Conservation (phyloP, 2,113 vertebrate genomes). For the Pangasianodon gigas region DNA sequence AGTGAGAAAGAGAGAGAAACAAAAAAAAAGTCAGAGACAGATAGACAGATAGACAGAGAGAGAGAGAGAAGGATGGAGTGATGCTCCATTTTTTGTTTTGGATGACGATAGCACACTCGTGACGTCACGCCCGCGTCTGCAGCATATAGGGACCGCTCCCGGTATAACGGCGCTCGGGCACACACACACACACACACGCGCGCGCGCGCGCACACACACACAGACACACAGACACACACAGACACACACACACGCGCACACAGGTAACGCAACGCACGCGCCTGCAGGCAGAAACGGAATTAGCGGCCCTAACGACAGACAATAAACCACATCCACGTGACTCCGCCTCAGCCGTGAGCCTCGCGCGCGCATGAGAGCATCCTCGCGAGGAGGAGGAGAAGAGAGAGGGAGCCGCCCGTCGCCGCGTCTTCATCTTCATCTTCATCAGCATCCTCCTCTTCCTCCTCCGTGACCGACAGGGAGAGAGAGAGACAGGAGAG, state of each 20-base stretch:
- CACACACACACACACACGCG: not conserved
- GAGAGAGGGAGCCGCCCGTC: constrained; percentile 33
- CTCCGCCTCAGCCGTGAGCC: not conserved
- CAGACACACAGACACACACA: not conserved
- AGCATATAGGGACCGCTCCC: not conserved
- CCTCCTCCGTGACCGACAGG: constrained; percentile 20
- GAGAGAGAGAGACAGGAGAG: not conserved
- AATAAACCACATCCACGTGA: constrained; percentile 19
- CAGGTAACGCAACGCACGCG: constrained; percentile 2
- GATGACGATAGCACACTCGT: not conserved
- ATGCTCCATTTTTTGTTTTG: not conserved
- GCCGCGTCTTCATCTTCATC: not conserved
- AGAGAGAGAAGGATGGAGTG: not conserved
- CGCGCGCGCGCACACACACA: not conserved
- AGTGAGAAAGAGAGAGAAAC: not conserved
- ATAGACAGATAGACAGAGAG: not conserved
- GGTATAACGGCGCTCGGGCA: not conserved
- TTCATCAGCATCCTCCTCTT: not conserved
- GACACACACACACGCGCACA: not conserved
- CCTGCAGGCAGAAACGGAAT: not conserved
- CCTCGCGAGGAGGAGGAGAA: constrained; percentile 5
- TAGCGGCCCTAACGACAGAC: not conserved
- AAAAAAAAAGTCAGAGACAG: not conserved
- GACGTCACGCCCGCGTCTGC: constrained; percentile 18
- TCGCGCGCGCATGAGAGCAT: constrained; percentile 24